phyloP scores from a whole-genome alignment of 2,797 vertebrate genomes.

The Sebastes hopkinsi region DNA sequence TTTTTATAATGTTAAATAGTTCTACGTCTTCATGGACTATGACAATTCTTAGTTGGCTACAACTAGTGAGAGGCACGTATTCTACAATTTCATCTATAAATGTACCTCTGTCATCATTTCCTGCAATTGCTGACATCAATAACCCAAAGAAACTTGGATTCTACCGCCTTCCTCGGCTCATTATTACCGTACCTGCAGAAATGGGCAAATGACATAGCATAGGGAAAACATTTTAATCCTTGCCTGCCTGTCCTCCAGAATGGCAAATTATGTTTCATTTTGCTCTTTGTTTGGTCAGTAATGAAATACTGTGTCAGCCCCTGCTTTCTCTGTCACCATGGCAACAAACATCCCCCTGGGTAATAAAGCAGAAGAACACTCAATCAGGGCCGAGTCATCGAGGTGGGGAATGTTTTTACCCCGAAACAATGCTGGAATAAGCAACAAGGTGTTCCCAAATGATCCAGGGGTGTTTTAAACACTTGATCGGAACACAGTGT shows the following conservation, averaged over 20 bases:
- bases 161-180: background rate
- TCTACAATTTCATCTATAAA: background rate
- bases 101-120: slow-evolving; percentile 1
- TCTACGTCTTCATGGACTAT: background rate
- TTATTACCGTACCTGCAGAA: slow-evolving; percentile 24
- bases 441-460: background rate
- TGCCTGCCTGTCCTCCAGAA: slow-evolving; percentile 30
- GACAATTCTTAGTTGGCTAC: background rate
- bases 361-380: slow-evolving; percentile 57
- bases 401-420: slow-evolving; percentile 31
- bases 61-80: background rate
- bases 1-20: background rate
- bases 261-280: slow-evolving; percentile 59
- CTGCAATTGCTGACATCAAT: slow-evolving; percentile 9
- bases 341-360: slow-evolving; percentile 58
- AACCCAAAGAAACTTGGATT: background rate
- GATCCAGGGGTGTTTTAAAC: background rate
- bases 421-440: slow-evolving; percentile 30
- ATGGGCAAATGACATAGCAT: slow-evolving; percentile 18
- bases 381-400: slow-evolving; percentile 49
- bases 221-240: slow-evolving; percentile 35
- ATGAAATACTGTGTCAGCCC: slow-evolving; percentile 57
- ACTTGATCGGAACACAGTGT: background rate
- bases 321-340: slow-evolving; percentile 62
- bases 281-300: slow-evolving; percentile 58